Evolutionary conservation across 2,888 invertebrate genomes (phyloP).

Genomic region (Anorthoa munda): DNA sequence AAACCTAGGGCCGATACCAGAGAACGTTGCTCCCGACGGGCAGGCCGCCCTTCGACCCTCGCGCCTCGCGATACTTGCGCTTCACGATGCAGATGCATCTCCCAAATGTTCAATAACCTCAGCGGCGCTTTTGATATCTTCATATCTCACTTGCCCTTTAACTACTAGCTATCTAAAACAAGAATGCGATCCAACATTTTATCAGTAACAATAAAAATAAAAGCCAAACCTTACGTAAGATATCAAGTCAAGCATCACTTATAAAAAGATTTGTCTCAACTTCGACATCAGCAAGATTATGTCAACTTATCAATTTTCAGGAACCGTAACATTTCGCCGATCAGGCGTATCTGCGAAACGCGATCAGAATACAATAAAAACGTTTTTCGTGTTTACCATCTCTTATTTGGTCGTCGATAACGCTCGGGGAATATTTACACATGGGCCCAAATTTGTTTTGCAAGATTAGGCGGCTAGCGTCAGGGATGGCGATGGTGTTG

Average conservation of each 20-base stretch:
- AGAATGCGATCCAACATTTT: constrained; percentile 28
- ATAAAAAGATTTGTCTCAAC: constrained; percentile 31
- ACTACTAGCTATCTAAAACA: constrained; percentile 49
- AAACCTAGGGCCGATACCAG: constrained; percentile 81
- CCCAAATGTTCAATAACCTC: constrained; percentile 66
- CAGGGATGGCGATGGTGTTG: constrained; percentile 77
- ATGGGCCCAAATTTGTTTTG: constrained; percentile 81
- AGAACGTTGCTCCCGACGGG: constrained; percentile 82
- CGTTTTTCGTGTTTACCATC: constrained; percentile 78
- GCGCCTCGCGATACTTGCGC: constrained; percentile 73
- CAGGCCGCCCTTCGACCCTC: constrained; percentile 81
- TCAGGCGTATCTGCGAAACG: constrained; percentile 78
- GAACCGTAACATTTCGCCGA: constrained; percentile 76
- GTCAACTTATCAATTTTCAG: constrained; percentile 75
- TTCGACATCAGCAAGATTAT: constrained; percentile 53
- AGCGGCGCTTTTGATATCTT: constrained; percentile 68
- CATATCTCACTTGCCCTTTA: constrained; percentile 59
- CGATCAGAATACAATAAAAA: constrained; percentile 79
- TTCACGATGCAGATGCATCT: constrained; percentile 71
- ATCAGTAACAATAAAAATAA: constrained; percentile 50
- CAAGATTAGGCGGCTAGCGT: constrained; percentile 84
- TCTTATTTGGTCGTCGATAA: constrained; percentile 84
- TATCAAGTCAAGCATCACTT: constrained; percentile 10
- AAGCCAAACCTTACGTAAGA: constrained; percentile 31
- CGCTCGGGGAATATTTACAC: constrained; percentile 82